A percentile compares a stretch with the other conserved stretches of the same genome.
These are phyloP conservation scores for Neostethus bicornis DNA, from an alignment of 2,797 vertebrate species.

Conservation along the genomic window DNA sequence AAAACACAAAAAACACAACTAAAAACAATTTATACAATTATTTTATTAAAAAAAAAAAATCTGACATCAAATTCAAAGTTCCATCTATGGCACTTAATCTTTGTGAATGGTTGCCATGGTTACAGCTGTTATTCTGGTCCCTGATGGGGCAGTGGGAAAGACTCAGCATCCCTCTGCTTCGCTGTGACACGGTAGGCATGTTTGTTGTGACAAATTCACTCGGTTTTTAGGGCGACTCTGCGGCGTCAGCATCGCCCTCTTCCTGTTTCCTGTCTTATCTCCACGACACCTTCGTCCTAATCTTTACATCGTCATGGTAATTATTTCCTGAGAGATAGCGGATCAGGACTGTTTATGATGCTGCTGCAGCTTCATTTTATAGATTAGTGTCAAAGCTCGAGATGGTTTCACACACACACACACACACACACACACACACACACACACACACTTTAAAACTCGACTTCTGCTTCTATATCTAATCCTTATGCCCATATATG, in stretches of 20 bases:
- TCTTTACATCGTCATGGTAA: constrained; percentile 5
- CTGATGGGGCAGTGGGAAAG: background rate
- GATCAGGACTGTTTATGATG: constrained; percentile 24
- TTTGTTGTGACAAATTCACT: background rate
- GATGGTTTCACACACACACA: constrained; percentile 26
- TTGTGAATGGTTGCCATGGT: constrained; percentile 28
- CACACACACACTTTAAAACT: constrained; percentile 8
- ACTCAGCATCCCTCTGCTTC: constrained; percentile 9
- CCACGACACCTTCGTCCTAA: constrained; percentile 6
- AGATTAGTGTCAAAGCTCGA: constrained; percentile 58
- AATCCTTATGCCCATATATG: no score
- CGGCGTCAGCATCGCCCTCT: background rate
- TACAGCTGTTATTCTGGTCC: constrained; percentile 8
- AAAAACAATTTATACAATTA: no score
- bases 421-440: constrained; percentile 15
- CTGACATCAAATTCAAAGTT: no score
- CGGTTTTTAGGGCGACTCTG: background rate
- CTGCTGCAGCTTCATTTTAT: constrained; percentile 57
- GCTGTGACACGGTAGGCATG: constrained; percentile 11
- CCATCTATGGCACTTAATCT: no score
- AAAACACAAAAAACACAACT: no score
- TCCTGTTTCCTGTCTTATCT: constrained; percentile 1
- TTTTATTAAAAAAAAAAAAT: no score
- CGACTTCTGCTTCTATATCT: no score
- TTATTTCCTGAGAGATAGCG: constrained; percentile 32